Evolutionary conservation across 2,888 invertebrate species (phyloP), one percentile per base, ranked within the genome.

Genomic region (Brassicogethes aeneus): DNA sequence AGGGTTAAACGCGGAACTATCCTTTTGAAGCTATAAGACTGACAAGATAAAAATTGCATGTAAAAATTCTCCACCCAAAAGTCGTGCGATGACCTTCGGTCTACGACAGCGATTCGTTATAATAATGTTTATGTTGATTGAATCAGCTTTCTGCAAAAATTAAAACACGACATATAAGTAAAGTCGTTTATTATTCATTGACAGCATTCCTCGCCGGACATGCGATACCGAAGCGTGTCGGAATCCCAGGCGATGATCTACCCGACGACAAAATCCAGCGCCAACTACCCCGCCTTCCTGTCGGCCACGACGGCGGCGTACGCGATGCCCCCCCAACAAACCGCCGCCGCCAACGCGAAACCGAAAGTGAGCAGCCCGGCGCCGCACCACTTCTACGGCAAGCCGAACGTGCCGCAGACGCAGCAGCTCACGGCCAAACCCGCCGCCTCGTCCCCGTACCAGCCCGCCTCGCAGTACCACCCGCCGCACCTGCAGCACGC

Each of bases 291-390:
- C 40, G 59, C 70, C 3, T 67, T 70, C 42, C 65, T 74, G 43
- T 74, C 64, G 48, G 70, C 66, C 43, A 52, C 60, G 3, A 46
- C 56, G 3, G 60, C 77, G 51, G 63, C 48, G 35, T 62, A 74
- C 57, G 62, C 77, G 53, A 63, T 76, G 66, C 59, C 75, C 57
- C 53, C 72, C 52, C 72, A 75, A 50, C 73, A 23, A 10, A 13
- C 69, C 13, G 54, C 59, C 42, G 65, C 69, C 42, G 70, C 72
- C 34, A 73, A 71, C 38, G 69, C 70, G 33, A 80, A 78, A 55
- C 77, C 78, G 13, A 81, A 82, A 68, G 85, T 85, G 34, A 84
- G 83, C 55, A 83, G 83, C 60, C 85, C 85, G 1, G 84, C 85
- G 41, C 85, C 85, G 34, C 81, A 79, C 38, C 82, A 82, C 59